A percentile compares a stretch with the other conserved stretches of the same genome.
phyloP scores from a whole-genome alignment of 2,888 invertebrate species.

The Lepidonotus clava region DNA sequence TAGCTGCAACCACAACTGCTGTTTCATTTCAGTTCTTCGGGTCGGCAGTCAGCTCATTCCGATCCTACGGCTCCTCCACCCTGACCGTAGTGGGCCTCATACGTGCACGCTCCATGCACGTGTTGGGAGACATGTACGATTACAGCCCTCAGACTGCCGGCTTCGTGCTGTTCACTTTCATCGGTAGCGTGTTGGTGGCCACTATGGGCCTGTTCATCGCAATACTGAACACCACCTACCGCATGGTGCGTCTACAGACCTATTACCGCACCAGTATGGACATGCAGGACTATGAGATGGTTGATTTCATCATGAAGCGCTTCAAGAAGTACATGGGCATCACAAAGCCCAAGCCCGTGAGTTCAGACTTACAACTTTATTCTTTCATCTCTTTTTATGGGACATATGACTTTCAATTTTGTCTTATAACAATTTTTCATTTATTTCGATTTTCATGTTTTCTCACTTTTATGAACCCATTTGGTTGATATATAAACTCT shows the following conservation, averaged over 20 bases:
- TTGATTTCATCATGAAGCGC: conserved; percentile 79
- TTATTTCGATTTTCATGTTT: no score
- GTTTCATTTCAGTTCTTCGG: conserved; percentile 71
- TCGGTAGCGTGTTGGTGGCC: conserved; percentile 77
- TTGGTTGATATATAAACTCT: no score
- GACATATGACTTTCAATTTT: no score
- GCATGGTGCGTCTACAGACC: conserved; percentile 71
- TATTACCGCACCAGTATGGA: conserved; percentile 79
- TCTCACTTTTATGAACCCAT: no score
- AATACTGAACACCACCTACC: conserved; percentile 79
- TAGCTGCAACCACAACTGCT: neutral
- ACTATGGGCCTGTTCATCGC: conserved; percentile 80
- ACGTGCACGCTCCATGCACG: conserved; percentile 62
- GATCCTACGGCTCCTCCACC: conserved; percentile 76
- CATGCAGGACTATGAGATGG: conserved; percentile 81
- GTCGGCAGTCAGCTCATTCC: conserved; percentile 70
- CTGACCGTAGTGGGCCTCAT: conserved; percentile 78
- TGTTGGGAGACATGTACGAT: neutral
- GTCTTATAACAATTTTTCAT: no score
- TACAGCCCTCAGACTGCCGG: conserved; percentile 55
- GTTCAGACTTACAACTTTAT: no score
- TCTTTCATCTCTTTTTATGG: no score
- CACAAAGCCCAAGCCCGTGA: conserved; percentile 75
- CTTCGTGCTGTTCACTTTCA: conserved; percentile 78
- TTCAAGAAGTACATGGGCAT: conserved; percentile 75